Percentiles rank a stretch among this genome's conserved stretches.
Evolutionary conservation across 1,140 invertebrate genomes (phyloP).

Genomic region (Trinorchestia longiramus): DNA sequence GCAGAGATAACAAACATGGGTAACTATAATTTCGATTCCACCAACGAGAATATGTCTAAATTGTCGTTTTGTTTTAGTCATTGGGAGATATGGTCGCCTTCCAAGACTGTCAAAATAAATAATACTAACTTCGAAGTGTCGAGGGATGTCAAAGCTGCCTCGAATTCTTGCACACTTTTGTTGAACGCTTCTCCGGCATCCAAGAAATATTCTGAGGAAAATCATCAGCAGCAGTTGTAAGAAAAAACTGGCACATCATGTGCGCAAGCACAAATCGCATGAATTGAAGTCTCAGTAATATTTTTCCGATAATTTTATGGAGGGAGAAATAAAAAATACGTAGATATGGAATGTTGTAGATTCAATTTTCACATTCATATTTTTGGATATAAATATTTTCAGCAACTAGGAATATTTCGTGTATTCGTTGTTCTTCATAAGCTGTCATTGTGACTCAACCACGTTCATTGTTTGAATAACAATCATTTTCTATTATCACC

Average conservation of each 20-base stretch:
- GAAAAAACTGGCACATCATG: neutral
- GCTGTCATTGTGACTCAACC: too few species aligned
- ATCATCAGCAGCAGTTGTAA: neutral
- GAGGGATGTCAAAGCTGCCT: conserved; percentile 11
- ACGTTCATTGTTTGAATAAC: too few species aligned
- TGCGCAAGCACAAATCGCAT: neutral
- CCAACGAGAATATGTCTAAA: too few species aligned
- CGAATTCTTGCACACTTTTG: conserved; percentile 16
- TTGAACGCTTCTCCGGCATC: conserved; percentile 22
- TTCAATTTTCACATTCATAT: neutral
- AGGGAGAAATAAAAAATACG: neutral
- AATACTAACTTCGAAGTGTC: conserved; percentile 50
- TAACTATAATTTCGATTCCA: too few species aligned
- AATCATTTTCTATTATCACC: too few species aligned
- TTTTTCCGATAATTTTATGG: neutral
- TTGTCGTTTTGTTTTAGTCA: too few species aligned
- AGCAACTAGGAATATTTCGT: neutral
- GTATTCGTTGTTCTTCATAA: too few species aligned
- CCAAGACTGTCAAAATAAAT: neutral
- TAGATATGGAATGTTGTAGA: neutral
- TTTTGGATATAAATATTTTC: neutral
- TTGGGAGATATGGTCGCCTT: too few species aligned
- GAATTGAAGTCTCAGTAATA: neutral
- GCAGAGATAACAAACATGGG: too few species aligned
- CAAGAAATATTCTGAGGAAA: conserved; percentile 26